These are phyloP conservation scores for Papilio elwesi DNA, from an alignment of 2,888 invertebrate genomes.

Conservation along the genomic window DNA sequence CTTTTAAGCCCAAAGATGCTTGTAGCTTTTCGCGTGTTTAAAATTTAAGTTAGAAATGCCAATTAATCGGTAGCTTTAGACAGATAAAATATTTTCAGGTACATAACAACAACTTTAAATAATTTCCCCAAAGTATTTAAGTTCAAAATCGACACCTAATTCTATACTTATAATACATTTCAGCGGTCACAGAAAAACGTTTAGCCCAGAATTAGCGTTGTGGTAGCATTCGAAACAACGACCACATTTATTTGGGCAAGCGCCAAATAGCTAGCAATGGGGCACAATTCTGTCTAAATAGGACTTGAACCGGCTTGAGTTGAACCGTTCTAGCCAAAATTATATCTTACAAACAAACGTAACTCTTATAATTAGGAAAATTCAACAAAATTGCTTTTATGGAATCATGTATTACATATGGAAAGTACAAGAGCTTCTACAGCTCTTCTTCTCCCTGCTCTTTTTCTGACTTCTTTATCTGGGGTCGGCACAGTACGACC, in stretches of 20 bases:
- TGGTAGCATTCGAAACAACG: not conserved
- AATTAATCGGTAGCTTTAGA: no score
- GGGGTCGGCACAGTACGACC: no score
- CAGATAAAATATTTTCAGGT: no score
- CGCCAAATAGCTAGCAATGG: slow-evolving; percentile 15
- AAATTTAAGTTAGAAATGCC: no score
- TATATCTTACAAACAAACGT: not conserved
- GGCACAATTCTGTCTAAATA: slow-evolving; percentile 14
- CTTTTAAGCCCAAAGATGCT: no score
- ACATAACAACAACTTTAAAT: no score
- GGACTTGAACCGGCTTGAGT: not conserved
- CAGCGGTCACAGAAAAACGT: not conserved
- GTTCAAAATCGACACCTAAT: not conserved
- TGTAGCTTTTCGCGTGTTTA: no score
- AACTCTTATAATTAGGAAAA: not conserved
- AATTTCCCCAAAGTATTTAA: not conserved
- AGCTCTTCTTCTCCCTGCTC: no score
- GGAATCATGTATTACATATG: no score
- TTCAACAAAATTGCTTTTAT: not conserved
- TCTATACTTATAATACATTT: not conserved
- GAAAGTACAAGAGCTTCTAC: no score
- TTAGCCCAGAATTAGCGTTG: slow-evolving; percentile 2
- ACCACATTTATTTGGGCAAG: not conserved
- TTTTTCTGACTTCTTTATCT: no score
- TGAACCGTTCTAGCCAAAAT: not conserved